These are phyloP conservation scores for Hycleus cichorii DNA, from an alignment of 1,140 invertebrate genomes.

Conservation along the genomic window DNA sequence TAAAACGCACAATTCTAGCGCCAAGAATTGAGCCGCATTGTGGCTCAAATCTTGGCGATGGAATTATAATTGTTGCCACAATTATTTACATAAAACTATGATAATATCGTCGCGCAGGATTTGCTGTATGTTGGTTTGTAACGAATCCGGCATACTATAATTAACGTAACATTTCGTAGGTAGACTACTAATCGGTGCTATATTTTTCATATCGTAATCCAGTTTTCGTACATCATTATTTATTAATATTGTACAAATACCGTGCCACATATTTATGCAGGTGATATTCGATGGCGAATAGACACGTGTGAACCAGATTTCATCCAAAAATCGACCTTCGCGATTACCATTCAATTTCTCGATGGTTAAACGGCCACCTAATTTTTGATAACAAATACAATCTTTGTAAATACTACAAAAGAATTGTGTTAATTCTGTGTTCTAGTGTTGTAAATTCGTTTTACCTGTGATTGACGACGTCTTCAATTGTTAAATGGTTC, in stretches of 20 bases:
- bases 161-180: conserved; percentile 1
- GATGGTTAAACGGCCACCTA: conserved; percentile 32
- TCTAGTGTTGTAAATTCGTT: not conserved
- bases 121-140: conserved; percentile 11
- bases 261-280: conserved; percentile 35
- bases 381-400: conserved; percentile 35
- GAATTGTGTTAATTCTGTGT: not conserved
- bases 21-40: too few species aligned
- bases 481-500: conserved; percentile 12
- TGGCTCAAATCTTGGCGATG: too few species aligned
- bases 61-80: not conserved
- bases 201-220: conserved; percentile 24
- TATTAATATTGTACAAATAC: conserved; percentile 32
- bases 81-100: conserved; percentile 32
- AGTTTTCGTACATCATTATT: conserved; percentile 32
- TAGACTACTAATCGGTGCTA: conserved; percentile 21
- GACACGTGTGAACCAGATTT: conserved; percentile 35
- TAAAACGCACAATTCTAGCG: not conserved
- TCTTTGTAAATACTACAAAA: conserved; percentile 31
- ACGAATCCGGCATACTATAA: conserved; percentile 7
- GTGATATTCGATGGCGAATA: conserved; percentile 36
- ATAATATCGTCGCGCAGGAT: conserved; percentile 34
- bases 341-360: conserved; percentile 23
- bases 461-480: conserved; percentile 14
- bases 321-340: conserved; percentile 21